Base-by-base conservation (phyloP, 1,140 invertebrate genomes). In the Subanguina moxae region DNA sequence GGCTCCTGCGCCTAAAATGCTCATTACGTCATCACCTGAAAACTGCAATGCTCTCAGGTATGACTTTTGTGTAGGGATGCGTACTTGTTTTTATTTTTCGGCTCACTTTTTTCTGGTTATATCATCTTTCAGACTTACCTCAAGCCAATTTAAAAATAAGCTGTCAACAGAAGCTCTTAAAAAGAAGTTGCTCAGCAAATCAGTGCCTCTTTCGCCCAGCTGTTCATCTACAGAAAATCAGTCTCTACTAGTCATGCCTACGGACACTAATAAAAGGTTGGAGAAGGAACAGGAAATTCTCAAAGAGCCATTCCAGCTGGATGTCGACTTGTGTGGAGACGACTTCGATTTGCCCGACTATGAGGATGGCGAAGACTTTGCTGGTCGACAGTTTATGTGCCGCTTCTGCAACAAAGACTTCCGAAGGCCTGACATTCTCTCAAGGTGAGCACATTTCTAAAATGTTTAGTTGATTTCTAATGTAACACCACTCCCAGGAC, bases 381-480 rank as follows among this genome's bases (percentile, higher is more conserved):
- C n/a, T 1, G 43, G 32, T 25, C 32, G 57, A 17, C 66, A 67
- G 62, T 67, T 67, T 38, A 67, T 67, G 48, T 52, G 48, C 48
- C 3, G 48, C 3, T 52, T 52, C n/a, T 67, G 66, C 66, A 38
- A 67, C 21, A 74, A 73, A 46, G 73, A 75, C 59, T 75, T 75
- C 25, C 71, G 73, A 38, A 59, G 73, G n/a, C 73, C 73, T 13
- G 73, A 75, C 62, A 75, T 75, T 46, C 52, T 75, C 28, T 74
- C 74, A 25, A 27, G 70, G 70, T 71, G 15, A 52, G 48, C n/a
- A 1, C 1, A 46, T 1, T 23, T 1, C 43, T 23, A 30, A 21
- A 57, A 82, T 83, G 62, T 85, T 83, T 70, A 73, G 73, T 13
- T 19, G 28, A 58, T n/a, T n/a, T n/a, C n/a, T n/a, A n/a, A n/a